Percentiles rank a stretch among this genome's conserved stretches.
Evolutionary conservation across 2,888 invertebrate species (phyloP).

Genomic region (Lepetodrilus schrolli): DNA sequence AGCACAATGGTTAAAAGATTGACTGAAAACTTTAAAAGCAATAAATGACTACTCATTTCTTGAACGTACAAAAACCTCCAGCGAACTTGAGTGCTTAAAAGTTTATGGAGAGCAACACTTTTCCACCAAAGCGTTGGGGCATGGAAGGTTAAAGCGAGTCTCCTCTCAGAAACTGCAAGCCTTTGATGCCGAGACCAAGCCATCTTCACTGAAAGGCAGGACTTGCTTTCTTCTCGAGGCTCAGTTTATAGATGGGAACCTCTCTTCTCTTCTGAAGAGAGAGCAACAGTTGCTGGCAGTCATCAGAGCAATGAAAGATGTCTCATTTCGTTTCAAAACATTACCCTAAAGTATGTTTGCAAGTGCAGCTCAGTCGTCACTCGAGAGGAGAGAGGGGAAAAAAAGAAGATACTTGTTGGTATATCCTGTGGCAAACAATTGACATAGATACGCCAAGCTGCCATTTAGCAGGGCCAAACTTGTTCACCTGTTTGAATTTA

Average conservation of each 20-base stretch:
- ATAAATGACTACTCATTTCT: background rate
- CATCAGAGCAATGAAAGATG: background rate
- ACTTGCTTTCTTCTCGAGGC: background rate
- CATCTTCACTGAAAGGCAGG: background rate
- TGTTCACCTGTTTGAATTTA: background rate
- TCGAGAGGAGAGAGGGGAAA: background rate
- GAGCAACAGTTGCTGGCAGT: background rate
- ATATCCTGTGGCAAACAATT: background rate
- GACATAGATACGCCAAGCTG: no score
- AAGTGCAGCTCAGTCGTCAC: background rate
- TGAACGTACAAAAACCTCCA: background rate
- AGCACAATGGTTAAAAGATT: background rate
- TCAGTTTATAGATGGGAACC: background rate
- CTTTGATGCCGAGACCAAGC: background rate
- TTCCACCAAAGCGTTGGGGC: background rate
- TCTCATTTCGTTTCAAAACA: constrained; percentile 11
- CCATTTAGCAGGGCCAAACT: no score
- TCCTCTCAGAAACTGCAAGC: background rate
- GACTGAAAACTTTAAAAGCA: background rate
- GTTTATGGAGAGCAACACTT: background rate
- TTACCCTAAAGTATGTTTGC: background rate
- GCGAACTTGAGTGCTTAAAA: background rate
- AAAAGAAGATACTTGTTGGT: background rate
- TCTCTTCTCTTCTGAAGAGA: background rate
- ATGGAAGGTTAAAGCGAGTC: background rate